Evolutionary conservation across 2,797 vertebrate species (phyloP).

Genomic region (Poeciliopsis gracilis): DNA sequence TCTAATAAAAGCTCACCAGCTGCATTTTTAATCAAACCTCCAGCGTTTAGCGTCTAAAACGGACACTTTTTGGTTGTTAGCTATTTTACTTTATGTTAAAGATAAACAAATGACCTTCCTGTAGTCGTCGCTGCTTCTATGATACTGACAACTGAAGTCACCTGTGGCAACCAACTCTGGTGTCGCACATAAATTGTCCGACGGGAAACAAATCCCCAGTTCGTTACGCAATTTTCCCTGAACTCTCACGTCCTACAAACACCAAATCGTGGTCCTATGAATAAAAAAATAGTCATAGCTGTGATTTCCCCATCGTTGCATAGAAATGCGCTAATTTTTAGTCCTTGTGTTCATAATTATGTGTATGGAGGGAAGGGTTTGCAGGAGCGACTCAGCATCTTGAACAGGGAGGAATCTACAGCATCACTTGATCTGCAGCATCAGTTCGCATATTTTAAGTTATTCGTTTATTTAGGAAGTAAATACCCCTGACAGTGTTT

Average conservation of each 20-base stretch:
- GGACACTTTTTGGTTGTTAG: accelerated
- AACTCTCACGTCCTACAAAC: background rate
- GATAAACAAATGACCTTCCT: constrained; percentile 32
- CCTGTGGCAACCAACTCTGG: constrained; percentile 43
- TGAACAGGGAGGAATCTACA: constrained; percentile 45
- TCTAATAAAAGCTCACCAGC: background rate
- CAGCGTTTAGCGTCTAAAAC: background rate
- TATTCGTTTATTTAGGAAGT: background rate
- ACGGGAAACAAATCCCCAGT: constrained; percentile 42
- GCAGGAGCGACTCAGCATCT: constrained; percentile 44
- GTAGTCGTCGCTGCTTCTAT: background rate
- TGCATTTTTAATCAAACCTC: constrained; percentile 2
- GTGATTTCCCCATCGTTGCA: background rate
- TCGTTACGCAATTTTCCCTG: background rate
- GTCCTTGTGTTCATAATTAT: background rate
- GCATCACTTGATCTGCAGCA: constrained; percentile 58
- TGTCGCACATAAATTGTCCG: constrained; percentile 56
- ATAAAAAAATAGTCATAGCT: accelerated
- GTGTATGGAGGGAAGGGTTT: constrained; percentile 54
- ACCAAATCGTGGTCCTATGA: background rate
- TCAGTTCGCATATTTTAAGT: constrained; percentile 43
- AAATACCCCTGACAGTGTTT: constrained; percentile 26
- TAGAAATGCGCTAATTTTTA: background rate
- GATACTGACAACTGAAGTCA: constrained; percentile 6
- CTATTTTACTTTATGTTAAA: background rate